phyloP scores from a whole-genome alignment of 2,797 vertebrate genomes.

The Tinamus major region DNA sequence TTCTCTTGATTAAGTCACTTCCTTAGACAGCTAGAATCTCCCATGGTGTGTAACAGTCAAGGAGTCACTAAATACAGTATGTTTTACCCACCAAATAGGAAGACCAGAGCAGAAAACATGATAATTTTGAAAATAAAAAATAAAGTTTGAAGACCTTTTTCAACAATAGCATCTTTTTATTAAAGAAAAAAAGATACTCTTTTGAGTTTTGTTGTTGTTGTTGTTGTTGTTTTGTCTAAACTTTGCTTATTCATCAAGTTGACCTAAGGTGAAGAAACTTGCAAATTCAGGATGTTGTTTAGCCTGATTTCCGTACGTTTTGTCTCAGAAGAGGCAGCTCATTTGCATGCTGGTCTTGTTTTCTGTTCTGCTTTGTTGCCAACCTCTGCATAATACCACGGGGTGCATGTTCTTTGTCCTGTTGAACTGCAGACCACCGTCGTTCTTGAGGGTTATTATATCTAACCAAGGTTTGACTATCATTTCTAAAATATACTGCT shows the following conservation, averaged over 20 bases:
- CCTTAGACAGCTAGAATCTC: not conserved
- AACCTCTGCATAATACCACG: not conserved
- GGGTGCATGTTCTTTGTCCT: constrained; percentile 6
- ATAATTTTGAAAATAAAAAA: not conserved
- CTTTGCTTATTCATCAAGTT: not conserved
- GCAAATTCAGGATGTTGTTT: not conserved
- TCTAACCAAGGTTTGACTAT: not conserved
- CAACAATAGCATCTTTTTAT: not conserved
- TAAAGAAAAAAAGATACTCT: not conserved
- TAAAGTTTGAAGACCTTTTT: not conserved
- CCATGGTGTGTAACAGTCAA: not conserved
- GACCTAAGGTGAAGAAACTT: not conserved
- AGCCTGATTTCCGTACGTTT: constrained; percentile 27
- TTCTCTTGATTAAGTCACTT: not conserved
- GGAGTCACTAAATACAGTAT: not conserved
- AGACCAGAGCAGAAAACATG: not conserved
- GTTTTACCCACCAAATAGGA: not conserved
- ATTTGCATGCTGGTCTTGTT: constrained; percentile 41
- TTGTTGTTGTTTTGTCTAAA: not conserved
- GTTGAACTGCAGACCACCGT: not conserved
- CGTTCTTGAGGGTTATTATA: not conserved
- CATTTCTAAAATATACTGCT: not conserved
- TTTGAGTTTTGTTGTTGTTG: not conserved
- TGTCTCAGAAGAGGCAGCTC: constrained; percentile 8
- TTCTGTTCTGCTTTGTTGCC: not conserved